These are phyloP conservation scores for Sinotaia quadrata DNA, from an alignment of 2,888 invertebrate species.

Conservation along the genomic window DNA sequence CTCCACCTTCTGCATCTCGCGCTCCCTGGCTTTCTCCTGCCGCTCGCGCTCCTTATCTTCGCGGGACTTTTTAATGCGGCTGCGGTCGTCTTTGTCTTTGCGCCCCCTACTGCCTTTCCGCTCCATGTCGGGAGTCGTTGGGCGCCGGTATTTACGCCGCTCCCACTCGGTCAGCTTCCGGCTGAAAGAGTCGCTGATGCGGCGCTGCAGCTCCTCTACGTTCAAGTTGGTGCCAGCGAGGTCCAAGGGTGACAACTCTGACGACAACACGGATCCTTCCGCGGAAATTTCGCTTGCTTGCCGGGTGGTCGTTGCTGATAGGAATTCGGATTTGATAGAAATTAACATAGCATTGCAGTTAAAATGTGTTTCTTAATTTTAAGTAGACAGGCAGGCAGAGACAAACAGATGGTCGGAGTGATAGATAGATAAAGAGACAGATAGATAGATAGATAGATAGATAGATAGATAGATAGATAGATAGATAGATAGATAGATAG, in stretches of 20 bases:
- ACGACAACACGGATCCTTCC: conserved; percentile 46
- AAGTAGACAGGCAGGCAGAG: too few species aligned
- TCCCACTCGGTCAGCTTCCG: conserved; percentile 91
- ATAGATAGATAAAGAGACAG: too few species aligned
- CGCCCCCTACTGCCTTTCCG: conserved; percentile 41
- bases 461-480: too few species aligned
- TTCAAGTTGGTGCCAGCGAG: conserved; percentile 44
- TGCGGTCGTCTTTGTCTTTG: conserved; percentile 48
- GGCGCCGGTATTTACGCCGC: conserved; percentile 60
- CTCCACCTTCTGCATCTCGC: conserved; percentile 54
- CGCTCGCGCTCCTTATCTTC: conserved; percentile 44
- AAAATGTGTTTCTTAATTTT: too few species aligned
- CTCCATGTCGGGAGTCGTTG: conserved; percentile 51
- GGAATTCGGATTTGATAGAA: too few species aligned
- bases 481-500: too few species aligned
- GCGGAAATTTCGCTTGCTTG: conserved; percentile 21
- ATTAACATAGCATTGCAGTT: too few species aligned
- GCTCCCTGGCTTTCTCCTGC: conserved; percentile 52
- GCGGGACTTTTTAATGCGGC: conserved; percentile 29
- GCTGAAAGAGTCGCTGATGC: conserved; percentile 86
- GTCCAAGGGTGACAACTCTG: conserved; percentile 39
- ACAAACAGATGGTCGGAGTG: too few species aligned
- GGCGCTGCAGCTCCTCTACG: conserved; percentile 73
- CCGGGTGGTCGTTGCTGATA: not conserved
- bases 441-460: too few species aligned